A percentile compares a stretch with the other conserved stretches of the same genome.
Evolutionary conservation across 2,797 vertebrate genomes (phyloP).

Genomic region (Dryobates pubescens): DNA sequence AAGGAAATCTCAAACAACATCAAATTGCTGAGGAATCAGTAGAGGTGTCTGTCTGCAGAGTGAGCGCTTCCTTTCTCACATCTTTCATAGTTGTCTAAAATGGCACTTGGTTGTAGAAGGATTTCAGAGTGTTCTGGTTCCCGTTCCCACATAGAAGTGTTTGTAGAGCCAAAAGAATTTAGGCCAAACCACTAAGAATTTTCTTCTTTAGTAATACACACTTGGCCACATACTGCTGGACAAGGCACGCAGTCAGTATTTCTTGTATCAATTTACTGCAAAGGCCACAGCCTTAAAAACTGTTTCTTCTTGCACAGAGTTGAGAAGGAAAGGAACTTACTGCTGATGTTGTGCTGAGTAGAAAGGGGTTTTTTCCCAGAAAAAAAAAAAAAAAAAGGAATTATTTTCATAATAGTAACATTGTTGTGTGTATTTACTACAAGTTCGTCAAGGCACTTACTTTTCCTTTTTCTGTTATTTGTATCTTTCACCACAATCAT

Average conservation of each 20-base stretch:
- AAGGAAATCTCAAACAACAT: background rate
- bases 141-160: background rate
- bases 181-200: constrained; percentile 44
- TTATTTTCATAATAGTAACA: background rate
- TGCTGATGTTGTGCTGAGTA: constrained; percentile 21
- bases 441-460: background rate
- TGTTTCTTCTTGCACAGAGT: background rate
- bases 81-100: background rate
- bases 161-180: constrained; percentile 19
- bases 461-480: constrained; percentile 19
- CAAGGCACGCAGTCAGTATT: background rate
- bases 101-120: background rate
- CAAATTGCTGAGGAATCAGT: background rate
- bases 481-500: background rate
- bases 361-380: background rate
- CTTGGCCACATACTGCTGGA: constrained; percentile 6
- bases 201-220: constrained; percentile 9
- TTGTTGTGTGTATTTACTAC: background rate
- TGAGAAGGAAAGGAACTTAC: constrained; percentile 44
- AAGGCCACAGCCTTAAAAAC: constrained; percentile 25
- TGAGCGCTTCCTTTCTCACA: background rate
- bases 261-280: constrained; percentile 42
- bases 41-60: background rate
- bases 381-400: background rate
- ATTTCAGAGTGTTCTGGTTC: constrained; percentile 12